These are phyloP conservation scores for Margarornis squamiger DNA, from an alignment of 2,797 vertebrate species.

Conservation along the genomic window DNA sequence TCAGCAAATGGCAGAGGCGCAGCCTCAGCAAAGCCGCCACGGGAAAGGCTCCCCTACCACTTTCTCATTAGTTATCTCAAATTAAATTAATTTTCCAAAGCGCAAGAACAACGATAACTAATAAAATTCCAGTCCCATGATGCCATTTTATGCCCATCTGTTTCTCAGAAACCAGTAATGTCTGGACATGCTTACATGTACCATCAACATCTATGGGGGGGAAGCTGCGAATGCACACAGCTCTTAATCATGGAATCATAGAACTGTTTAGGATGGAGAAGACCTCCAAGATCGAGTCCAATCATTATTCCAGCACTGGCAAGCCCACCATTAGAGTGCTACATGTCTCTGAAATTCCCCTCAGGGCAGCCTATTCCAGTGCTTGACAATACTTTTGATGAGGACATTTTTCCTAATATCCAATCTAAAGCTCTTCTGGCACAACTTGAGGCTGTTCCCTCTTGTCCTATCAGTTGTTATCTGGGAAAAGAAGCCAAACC, in stretches of 20 bases:
- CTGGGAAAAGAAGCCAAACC: background rate
- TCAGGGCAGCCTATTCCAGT: background rate
- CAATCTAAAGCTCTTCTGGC: background rate
- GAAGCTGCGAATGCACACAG: rapidly evolving
- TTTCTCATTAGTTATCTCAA: background rate
- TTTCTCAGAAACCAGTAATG: background rate
- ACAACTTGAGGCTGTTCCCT: background rate
- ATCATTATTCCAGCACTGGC: background rate
- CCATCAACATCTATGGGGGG: background rate
- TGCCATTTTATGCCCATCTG: background rate
- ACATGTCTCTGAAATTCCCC: background rate
- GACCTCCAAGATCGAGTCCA: background rate
- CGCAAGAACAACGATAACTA: background rate
- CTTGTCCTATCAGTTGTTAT: background rate
- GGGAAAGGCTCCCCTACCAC: background rate
- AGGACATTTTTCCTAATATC: background rate
- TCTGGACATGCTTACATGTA: background rate
- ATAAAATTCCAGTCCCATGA: constrained; percentile 4
- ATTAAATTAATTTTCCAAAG: constrained; percentile 46
- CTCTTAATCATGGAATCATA: background rate
- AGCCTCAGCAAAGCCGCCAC: rapidly evolving
- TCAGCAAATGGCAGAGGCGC: background rate
- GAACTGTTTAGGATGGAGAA: background rate
- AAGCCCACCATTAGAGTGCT: background rate
- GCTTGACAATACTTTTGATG: background rate